Base-by-base conservation (phyloP, 2,797 vertebrate genomes). In the Kryptolebias ocellatus region DNA sequence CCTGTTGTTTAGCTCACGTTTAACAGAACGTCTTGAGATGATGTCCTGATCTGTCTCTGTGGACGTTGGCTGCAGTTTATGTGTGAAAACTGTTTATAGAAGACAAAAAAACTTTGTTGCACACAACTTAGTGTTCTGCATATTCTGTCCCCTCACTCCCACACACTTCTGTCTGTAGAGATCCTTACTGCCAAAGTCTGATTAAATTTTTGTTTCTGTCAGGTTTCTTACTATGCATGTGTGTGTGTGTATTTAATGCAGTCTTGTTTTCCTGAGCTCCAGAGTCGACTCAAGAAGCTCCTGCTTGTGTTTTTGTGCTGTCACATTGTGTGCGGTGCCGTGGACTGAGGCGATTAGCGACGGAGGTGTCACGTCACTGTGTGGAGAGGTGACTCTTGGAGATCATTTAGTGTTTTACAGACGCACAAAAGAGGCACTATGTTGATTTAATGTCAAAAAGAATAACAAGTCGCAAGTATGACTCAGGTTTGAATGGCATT, bases 91-190 rank as follows among this genome's bases (percentile, higher is more conserved):
- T 2, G 27, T 67, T 29, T 47, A 42, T 31, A 5, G 63, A 71
- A 62, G 15, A 49, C 11, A 59, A 62, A 73, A 62, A 73, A 78
- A 45, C 61, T 69, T 60, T 67, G 24, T 58, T 54, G 60, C 27
- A 72, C 54, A 18, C 34, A 3, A 45, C 53, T 76, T 60, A 53
- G 54, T 58, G 64, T 61, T 70, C 67, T 60, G 64, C 50, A 71
- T 70, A 67, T 54, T 72, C 24, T 64, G 56, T 70, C 57, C 58
- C 67, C 69, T 77, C 67, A 70, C 81, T 79, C 76, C 75, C 73
- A 72, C 85, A 76, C 82, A 79, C 72, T 72, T 76, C 31, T 76
- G 62, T 83, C 77, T 82, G 74, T 72, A 34, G 53, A 79, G 77
- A 76, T 64, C 64, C 28, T 79, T 57, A 15, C 47, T 56, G 78